Percentiles rank a stretch among this genome's conserved stretches.
Conservation (phyloP, 2,888 invertebrate species). For the Troglohyphantes excavatus region DNA sequence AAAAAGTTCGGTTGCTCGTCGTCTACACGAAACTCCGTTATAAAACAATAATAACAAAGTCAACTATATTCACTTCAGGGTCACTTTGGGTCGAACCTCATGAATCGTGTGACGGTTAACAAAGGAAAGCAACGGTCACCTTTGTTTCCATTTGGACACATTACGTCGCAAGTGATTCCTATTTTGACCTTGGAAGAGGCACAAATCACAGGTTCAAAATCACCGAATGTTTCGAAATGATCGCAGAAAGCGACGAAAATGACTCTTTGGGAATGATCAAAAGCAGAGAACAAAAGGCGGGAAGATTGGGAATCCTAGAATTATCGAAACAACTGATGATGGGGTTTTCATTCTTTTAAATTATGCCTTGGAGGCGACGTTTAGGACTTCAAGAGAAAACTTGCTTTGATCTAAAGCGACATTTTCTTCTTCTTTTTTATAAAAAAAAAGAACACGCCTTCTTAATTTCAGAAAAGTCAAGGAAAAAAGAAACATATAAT, state of each 20-base stretch:
- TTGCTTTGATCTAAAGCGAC: conserved; percentile 14
- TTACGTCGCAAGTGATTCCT: neutral
- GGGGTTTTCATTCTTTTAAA: neutral
- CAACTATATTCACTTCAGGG: neutral
- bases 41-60: neutral
- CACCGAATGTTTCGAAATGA: neutral
- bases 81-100: neutral
- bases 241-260: conserved; percentile 28
- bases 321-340: neutral
- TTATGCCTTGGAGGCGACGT: neutral
- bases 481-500: too few relatives aligned
- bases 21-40: neutral
- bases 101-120: neutral
- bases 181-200: conserved; percentile 25
- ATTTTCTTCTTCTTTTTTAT: neutral
- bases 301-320: neutral
- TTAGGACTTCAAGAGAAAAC: neutral
- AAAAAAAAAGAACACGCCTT: neutral
- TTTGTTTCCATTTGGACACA: neutral
- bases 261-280: neutral
- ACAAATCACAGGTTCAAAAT: conserved; percentile 20
- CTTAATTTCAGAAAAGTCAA: neutral
- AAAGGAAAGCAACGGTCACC: neutral
- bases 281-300: neutral
- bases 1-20: too few relatives aligned